A percentile compares a stretch with the other conserved stretches of the same genome.
These are phyloP conservation scores for Hormaphis cornu DNA, from an alignment of 1,140 invertebrate species.

Conservation along the genomic window DNA sequence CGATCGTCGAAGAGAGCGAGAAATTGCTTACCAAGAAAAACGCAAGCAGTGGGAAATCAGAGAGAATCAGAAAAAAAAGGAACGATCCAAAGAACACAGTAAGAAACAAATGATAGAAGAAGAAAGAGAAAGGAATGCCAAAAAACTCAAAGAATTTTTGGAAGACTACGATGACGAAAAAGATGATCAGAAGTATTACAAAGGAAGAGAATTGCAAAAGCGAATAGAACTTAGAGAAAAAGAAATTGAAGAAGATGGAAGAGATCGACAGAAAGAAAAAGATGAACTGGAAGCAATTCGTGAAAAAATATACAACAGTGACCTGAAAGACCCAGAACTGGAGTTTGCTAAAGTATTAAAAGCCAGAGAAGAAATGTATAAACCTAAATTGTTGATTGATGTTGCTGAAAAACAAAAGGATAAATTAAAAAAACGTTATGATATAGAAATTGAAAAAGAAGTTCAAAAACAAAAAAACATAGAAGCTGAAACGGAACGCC, in stretches of 20 bases:
- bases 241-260: conserved; percentile 81
- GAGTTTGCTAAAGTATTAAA: conserved; percentile 70
- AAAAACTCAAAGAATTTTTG: conserved; percentile 89
- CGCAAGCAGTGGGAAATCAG: conserved; percentile 81
- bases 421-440: conserved; percentile 46
- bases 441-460: conserved; percentile 43
- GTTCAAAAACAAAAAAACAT: conserved; percentile 34
- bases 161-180: conserved; percentile 98
- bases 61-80: conserved; percentile 84
- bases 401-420: conserved; percentile 51
- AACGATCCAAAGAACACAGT: conserved; percentile 82
- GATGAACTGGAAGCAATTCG: conserved; percentile 86
- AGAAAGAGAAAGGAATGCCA: conserved; percentile 79
- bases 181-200: conserved; percentile 94
- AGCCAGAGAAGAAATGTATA: conserved; percentile 73
- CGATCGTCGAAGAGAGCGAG: conserved; percentile 83
- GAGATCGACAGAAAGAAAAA: conserved; percentile 80
- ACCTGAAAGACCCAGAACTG: conserved; percentile 61
- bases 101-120: conserved; percentile 73
- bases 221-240: conserved; percentile 81
- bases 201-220: conserved; percentile 78
- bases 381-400: conserved; percentile 65
- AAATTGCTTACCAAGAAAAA: conserved; percentile 79
- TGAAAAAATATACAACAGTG: conserved; percentile 66
- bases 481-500: conserved; percentile 22